phyloP scores from a whole-genome alignment of 2,888 invertebrate species.

The Lissonota sp. region DNA sequence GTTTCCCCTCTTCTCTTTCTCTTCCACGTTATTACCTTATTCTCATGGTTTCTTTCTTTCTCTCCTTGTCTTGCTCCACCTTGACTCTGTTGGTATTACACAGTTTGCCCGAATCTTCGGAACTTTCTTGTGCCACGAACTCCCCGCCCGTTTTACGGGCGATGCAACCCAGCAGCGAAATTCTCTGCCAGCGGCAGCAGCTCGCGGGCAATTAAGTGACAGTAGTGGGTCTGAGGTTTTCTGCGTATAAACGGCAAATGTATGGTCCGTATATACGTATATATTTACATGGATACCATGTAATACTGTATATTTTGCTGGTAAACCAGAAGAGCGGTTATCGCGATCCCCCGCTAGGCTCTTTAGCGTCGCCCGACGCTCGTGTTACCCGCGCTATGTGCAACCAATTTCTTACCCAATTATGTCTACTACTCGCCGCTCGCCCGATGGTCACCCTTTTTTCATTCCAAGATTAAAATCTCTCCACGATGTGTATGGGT shows the following conservation, averaged over 20 bases:
- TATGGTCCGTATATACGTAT: not conserved
- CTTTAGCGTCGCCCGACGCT: slow-evolving; percentile 16
- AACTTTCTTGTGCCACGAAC: slow-evolving; percentile 19
- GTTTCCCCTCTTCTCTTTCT: not conserved
- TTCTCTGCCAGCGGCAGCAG: slow-evolving; percentile 15
- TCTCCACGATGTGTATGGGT: slow-evolving; percentile 17
- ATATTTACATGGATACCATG: slow-evolving; percentile 19
- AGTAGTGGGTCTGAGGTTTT: slow-evolving; percentile 50
- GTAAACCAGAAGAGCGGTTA: slow-evolving; percentile 33
- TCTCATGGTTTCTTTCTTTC: slow-evolving; percentile 6
- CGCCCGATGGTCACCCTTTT: slow-evolving; percentile 35
- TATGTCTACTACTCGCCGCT: slow-evolving; percentile 50
- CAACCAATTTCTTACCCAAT: slow-evolving; percentile 56
- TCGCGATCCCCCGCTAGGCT: slow-evolving; percentile 45
- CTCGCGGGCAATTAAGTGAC: slow-evolving; percentile 53
- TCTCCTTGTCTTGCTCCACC: slow-evolving; percentile 1
- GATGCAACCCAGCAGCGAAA: slow-evolving; percentile 29
- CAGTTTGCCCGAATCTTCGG: slow-evolving; percentile 48
- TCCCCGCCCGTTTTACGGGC: slow-evolving; percentile 7
- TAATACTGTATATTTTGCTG: slow-evolving; percentile 33
- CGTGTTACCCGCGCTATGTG: slow-evolving; percentile 50
- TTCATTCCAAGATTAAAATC: slow-evolving; percentile 36
- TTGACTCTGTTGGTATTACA: not conserved
- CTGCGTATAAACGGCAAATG: not conserved
- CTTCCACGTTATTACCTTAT: not conserved